Evolutionary conservation across 2,888 invertebrate genomes (phyloP).

Genomic region (Harpalus rufipes): DNA sequence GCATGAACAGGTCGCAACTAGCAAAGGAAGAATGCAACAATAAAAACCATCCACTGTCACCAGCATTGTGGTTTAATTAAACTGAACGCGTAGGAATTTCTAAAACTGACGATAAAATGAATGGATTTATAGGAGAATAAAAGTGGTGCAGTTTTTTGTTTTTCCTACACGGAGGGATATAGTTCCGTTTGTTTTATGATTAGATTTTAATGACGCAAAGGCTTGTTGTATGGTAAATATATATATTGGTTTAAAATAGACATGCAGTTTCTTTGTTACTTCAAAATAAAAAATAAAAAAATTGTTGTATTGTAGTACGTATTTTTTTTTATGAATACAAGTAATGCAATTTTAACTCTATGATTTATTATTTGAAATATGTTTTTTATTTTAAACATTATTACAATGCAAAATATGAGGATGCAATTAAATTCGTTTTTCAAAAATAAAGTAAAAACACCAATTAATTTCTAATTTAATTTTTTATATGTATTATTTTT

Average conservation of each 20-base stretch:
- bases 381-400: too few species aligned
- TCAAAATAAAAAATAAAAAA: too few species aligned
- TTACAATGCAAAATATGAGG: too few species aligned
- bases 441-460: too few species aligned
- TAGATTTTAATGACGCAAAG: not conserved
- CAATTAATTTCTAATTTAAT: too few species aligned
- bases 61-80: not conserved
- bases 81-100: not conserved
- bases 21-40: slow-evolving; percentile 4
- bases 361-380: too few species aligned
- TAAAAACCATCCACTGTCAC: not conserved
- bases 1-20: not conserved
- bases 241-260: not conserved
- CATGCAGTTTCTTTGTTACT: too few species aligned
- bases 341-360: too few species aligned
- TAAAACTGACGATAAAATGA: not conserved
- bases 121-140: not conserved
- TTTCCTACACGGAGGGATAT: not conserved
- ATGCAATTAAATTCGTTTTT: too few species aligned
- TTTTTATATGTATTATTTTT: too few species aligned
- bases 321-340: too few species aligned
- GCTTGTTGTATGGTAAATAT: not conserved
- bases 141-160: not conserved
- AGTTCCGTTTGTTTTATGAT: slow-evolving; percentile 1
- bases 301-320: too few species aligned